phyloP scores from a whole-genome alignment of 1,140 invertebrate species.

The Diabrotica virgifera region DNA sequence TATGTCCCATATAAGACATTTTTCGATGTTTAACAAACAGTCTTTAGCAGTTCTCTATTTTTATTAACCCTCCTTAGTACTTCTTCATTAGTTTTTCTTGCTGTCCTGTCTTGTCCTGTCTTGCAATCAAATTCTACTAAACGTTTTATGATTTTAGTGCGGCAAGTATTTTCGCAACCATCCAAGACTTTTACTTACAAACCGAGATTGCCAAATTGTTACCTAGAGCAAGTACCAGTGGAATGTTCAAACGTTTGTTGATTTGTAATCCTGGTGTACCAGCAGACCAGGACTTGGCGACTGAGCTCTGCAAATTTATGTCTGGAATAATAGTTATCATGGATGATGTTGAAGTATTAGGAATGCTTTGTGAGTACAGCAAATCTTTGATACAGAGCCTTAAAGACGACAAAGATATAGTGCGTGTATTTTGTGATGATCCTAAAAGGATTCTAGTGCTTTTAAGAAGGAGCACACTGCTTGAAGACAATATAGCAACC shows the following conservation, averaged over 20 bases:
- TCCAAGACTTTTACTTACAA: neutral
- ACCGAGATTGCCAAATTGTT: constrained; percentile 11
- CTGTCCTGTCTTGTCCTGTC: too few species aligned
- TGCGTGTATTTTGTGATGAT: constrained; percentile 7
- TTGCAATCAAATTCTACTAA: too few species aligned
- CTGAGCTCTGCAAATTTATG: constrained; percentile 13
- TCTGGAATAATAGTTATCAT: neutral
- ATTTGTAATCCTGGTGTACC: constrained; percentile 13
- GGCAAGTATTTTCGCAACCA: neutral
- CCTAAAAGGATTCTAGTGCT: constrained; percentile 7
- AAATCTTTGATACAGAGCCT: constrained; percentile 4
- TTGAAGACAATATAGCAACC: constrained; percentile 7
- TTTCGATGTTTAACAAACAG: too few species aligned
- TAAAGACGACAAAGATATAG: constrained; percentile 6
- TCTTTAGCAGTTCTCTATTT: too few species aligned
- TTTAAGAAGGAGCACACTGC: neutral
- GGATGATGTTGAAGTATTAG: constrained; percentile 3
- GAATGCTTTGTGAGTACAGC: constrained; percentile 7
- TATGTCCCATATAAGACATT: too few species aligned
- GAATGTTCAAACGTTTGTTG: neutral
- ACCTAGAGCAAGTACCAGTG: neutral
- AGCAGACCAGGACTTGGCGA: neutral
- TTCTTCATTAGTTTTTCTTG: too few species aligned
- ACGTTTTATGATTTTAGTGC: neutral
- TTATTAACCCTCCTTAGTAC: too few species aligned